Evolutionary conservation across 2,888 invertebrate genomes (phyloP), one percentile per base, ranked within the genome.

Genomic region (Sisyra nigra): DNA sequence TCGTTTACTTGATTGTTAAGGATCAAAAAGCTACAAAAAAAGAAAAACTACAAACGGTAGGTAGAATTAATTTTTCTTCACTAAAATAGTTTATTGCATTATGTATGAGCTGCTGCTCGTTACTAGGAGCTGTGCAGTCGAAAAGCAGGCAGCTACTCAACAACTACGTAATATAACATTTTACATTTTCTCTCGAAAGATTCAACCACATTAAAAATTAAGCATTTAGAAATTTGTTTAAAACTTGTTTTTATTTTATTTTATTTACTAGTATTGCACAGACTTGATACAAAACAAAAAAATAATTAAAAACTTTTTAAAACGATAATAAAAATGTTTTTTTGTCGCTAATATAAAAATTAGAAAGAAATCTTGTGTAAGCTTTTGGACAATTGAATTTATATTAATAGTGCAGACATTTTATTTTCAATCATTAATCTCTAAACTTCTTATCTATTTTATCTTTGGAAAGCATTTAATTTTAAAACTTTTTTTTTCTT

Each of bases 381-480:
- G 24, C 24, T 24, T 24, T 24, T 24, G 24, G 24, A 24, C 24
- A 24, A 24, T 24, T 24, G 24, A 24, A 7, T 36, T 37, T 18
- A 7, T 7, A 18, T 37, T 18, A 37, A 40, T 24, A 32, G 40
- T 40, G 40, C 40, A 40, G 17, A 37, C 37, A 37, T 19, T 37
- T 37, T 37, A 24, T 24, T 37, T 11, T 37, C 19, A 19, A 19
- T 37, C 11, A 18, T 15, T 15, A 37, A 19, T 37, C 18, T 37
- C 17, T 37, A 37, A 14, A 17, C 13, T 38, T 38, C 15, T 14
- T 34, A 42, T 34, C 35, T 35, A 42, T 34, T 42, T 29, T 14
- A 37, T 43, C 43, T 43, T 43, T 43, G 43, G 43, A 43, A 43
- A 43, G 43, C 38, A 43, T 35, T 24, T 18, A 17, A 17, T 33